Evolutionary conservation across 2,888 invertebrate genomes (phyloP).

Genomic region (Nomada ruficornis): DNA sequence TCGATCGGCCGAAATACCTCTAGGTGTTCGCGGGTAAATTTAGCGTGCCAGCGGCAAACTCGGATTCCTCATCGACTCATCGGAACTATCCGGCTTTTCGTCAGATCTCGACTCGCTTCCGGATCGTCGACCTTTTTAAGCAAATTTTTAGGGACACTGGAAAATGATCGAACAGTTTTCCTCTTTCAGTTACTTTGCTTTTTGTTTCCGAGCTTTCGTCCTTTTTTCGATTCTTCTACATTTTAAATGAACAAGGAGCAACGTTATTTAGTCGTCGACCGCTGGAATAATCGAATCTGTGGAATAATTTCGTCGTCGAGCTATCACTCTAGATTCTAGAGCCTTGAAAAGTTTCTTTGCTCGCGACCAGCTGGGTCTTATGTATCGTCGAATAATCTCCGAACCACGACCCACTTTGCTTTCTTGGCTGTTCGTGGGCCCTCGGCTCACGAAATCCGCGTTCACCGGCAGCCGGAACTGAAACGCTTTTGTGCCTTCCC

Average conservation of each 20-base stretch:
- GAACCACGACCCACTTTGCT: slow-evolving; percentile 65
- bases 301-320: neutral
- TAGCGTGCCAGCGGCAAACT: slow-evolving; percentile 62
- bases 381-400: slow-evolving; percentile 60
- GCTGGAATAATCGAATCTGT: neutral
- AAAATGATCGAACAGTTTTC: neutral
- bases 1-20: slow-evolving; percentile 70
- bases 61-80: slow-evolving; percentile 48
- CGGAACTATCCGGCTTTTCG: slow-evolving; percentile 34
- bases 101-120: slow-evolving; percentile 25
- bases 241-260: neutral
- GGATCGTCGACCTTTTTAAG: neutral
- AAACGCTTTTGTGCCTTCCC: slow-evolving; percentile 72
- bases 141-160: slow-evolving; percentile 4
- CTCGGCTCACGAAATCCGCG: slow-evolving; percentile 67
- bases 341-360: slow-evolving; percentile 17
- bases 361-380: slow-evolving; percentile 42
- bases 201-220: neutral
- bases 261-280: neutral
- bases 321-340: neutral
- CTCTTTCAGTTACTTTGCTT: neutral
- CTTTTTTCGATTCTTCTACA: neutral
- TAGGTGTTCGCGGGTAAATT: slow-evolving; percentile 72
- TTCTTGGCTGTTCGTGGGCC: slow-evolving; percentile 39
- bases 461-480: slow-evolving; percentile 74